Evolutionary conservation across 2,113 vertebrate genomes (phyloP).

Genomic region (Myotis lucifugus): DNA sequence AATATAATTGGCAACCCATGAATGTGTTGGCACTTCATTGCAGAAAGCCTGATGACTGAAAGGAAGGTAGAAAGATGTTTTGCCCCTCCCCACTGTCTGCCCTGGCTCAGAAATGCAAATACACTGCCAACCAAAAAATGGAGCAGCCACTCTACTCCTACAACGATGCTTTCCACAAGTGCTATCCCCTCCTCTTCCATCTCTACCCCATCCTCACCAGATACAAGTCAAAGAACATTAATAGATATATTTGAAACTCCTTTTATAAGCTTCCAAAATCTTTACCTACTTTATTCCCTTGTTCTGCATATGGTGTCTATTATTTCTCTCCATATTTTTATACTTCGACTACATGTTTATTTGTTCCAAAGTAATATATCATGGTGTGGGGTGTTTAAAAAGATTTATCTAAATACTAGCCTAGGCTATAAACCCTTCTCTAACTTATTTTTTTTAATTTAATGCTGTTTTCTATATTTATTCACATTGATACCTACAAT

Average conservation of each 20-base stretch:
- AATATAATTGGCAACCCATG: background rate
- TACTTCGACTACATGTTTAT: background rate
- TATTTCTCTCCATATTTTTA: background rate
- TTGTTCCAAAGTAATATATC: background rate
- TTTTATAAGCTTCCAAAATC: background rate
- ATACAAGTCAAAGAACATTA: background rate
- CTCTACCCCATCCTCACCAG: background rate
- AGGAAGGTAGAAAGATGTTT: slow-evolving; percentile 69
- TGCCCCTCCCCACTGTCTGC: slow-evolving; percentile 59
- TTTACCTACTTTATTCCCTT: background rate
- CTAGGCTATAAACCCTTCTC: background rate
- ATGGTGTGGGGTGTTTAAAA: background rate
- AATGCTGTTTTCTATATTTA: background rate
- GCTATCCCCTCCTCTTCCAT: too few species aligned
- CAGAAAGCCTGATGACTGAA: slow-evolving; percentile 55
- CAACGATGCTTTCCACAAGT: background rate
- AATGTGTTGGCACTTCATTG: slow-evolving; percentile 1
- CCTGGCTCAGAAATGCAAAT: slow-evolving; percentile 28
- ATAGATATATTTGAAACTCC: background rate
- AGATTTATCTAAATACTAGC: background rate
- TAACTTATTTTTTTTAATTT: slow-evolving; percentile 9
- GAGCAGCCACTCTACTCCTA: background rate
- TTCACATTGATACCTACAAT: background rate
- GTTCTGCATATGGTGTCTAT: background rate
- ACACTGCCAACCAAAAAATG: background rate